A percentile compares a stretch with the other conserved stretches of the same genome.
Evolutionary conservation across 1,140 invertebrate species (phyloP).

Genomic region (Drosophila paulistorum): DNA sequence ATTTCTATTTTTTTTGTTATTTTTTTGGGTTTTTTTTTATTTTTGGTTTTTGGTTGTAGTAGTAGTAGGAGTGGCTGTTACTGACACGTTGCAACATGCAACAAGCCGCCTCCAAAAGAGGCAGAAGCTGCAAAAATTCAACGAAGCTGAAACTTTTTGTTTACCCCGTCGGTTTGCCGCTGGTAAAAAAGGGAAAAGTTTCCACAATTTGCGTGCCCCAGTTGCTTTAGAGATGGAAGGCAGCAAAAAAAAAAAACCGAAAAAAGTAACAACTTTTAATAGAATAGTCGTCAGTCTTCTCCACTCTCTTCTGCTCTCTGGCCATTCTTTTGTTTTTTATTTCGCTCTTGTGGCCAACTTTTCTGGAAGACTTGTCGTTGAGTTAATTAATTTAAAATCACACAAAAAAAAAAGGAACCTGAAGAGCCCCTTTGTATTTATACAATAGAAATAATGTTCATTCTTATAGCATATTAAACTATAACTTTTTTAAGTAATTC

Average conservation of each 20-base stretch:
- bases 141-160: constrained; percentile 51
- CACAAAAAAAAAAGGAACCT: not conserved
- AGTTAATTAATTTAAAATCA: constrained; percentile 10
- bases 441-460: no score
- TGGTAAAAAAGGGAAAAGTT: constrained; percentile 36
- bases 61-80: constrained; percentile 19
- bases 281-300: constrained; percentile 1
- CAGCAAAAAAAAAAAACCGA: not conserved
- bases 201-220: constrained; percentile 23
- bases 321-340: not conserved
- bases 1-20: not conserved
- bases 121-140: constrained; percentile 48
- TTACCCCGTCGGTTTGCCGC: constrained; percentile 33
- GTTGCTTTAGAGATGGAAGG: constrained; percentile 15
- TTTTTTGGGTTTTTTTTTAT: not conserved
- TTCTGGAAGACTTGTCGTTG: constrained; percentile 7
- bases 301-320: not conserved
- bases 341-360: constrained; percentile 1
- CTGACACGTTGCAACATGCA: constrained; percentile 59
- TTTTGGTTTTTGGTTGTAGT: not conserved
- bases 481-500: no score
- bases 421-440: no score
- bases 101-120: constrained; percentile 42
- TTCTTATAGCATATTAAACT: no score
- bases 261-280: constrained; percentile 8